A percentile compares a stretch with the other conserved stretches of the same genome.
Evolutionary conservation across 2,113 vertebrate species (phyloP).

Genomic region (Amazona vittata): DNA sequence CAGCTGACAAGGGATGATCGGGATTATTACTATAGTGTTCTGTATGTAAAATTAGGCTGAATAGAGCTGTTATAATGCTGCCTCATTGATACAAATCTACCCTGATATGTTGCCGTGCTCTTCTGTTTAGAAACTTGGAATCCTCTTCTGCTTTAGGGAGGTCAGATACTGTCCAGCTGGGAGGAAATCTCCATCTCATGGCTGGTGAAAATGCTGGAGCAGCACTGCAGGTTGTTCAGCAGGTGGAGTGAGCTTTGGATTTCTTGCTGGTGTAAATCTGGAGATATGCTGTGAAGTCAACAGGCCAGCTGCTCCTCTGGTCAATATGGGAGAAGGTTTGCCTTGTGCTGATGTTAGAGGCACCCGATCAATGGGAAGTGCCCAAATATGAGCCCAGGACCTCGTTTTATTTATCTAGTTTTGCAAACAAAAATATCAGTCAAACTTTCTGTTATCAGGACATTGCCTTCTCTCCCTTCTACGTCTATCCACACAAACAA

Average conservation of each 20-base stretch:
- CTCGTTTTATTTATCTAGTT: neutral
- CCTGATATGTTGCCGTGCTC: fast-evolving
- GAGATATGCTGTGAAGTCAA: neutral
- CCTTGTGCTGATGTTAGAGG: neutral
- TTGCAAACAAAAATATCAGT: neutral
- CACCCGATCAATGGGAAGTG: neutral
- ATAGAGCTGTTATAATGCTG: neutral
- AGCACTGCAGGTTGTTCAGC: neutral
- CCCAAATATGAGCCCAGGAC: neutral
- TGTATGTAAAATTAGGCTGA: neutral
- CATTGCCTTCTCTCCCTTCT: fast-evolving
- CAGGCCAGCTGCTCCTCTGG: neutral
- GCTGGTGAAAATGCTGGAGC: neutral
- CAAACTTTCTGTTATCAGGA: neutral
- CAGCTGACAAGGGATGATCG: neutral
- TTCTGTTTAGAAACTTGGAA: neutral
- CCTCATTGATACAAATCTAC: neutral
- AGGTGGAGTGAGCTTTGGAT: neutral
- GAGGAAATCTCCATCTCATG: neutral
- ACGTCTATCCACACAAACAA: neutral
- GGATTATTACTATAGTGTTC: neutral
- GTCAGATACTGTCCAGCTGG: neutral
- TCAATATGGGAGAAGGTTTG: neutral
- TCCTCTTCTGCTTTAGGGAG: neutral
- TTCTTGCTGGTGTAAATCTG: neutral